Evolutionary conservation across 2,113 vertebrate genomes (phyloP).

Genomic region (Podiceps cristatus): DNA sequence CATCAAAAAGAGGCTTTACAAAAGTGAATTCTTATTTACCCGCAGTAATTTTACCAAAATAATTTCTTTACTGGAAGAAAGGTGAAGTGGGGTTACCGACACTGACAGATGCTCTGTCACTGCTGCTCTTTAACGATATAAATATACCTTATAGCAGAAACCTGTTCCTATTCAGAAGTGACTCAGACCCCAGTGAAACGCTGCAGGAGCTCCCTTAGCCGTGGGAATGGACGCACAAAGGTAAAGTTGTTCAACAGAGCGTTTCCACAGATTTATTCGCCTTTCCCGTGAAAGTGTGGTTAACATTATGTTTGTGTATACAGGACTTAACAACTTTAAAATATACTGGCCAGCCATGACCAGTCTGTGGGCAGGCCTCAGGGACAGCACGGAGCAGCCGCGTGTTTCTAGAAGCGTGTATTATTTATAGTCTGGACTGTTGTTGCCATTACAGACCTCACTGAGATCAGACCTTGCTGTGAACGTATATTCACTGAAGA

Average conservation of each 20-base stretch:
- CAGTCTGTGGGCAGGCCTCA: background rate
- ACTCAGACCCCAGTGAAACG: background rate
- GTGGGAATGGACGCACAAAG: background rate
- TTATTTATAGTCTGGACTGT: background rate
- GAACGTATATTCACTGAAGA: background rate
- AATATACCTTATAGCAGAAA: background rate
- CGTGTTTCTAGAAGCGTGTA: background rate
- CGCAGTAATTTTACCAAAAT: background rate
- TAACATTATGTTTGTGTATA: background rate
- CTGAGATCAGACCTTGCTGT: background rate
- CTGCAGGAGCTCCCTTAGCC: background rate
- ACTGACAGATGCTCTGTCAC: background rate
- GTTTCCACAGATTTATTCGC: background rate
- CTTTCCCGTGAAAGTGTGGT: background rate
- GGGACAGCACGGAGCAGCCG: background rate
- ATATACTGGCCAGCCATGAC: background rate
- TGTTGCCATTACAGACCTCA: background rate
- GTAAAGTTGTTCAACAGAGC: background rate
- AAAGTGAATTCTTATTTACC: conserved; percentile 26
- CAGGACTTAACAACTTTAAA: background rate
- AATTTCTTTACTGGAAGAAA: background rate
- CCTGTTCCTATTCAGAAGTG: background rate
- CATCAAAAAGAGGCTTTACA: conserved; percentile 32
- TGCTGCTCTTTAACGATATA: background rate
- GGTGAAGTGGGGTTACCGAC: background rate